Base-by-base conservation (phyloP, 2,888 invertebrate genomes). In the Drosophila infuscata region DNA sequence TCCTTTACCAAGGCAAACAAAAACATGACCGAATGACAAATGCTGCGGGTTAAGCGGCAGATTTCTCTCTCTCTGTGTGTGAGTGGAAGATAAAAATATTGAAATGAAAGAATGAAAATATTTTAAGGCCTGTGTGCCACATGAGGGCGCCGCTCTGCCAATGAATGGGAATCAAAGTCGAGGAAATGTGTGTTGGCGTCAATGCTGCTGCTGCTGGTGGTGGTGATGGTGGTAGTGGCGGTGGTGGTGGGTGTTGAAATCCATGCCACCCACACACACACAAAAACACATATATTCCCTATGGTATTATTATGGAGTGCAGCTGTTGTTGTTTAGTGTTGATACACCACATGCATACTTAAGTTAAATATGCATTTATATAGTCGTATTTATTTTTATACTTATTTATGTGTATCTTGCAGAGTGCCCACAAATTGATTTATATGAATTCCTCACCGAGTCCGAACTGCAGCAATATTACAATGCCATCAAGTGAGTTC, bases 401-500 rank as follows among this genome's bases (percentile, higher is more conserved):
- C 71, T 74, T 76, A 59, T 60, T 46, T 38, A 38, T 46, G 56
- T 73, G 66, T 71, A 67, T 78, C 70, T 68, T 83, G 83, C 87
- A 93, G 93, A 93, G 86, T 91, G 90, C 77, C 91, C 92, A 83
- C 93, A 92, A 82, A 93, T 93, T 76, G 96, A 96, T 79, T 94
- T 97, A 78, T 96, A 96, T 92, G 98, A 98, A 93, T 99, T 99
- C 94, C 95, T 99, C 80, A 96, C 97, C 92, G 98, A 98, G 94
- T 98, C 98, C 52, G 98, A 99, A 93, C 95, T 99, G 60, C 97
- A 97, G 89, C 98, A 99, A 92, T 99, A 99, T 94, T 97, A 97
- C 92, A 95, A 95, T 92, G 94, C 95, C 89, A 95, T 96, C 91
- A 95, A 95, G 96, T 96, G 94, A 94, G 94, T 93, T 66, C 48